Evolutionary conservation across 1,140 invertebrate species (phyloP).

Genomic region (Forficula auricularia): DNA sequence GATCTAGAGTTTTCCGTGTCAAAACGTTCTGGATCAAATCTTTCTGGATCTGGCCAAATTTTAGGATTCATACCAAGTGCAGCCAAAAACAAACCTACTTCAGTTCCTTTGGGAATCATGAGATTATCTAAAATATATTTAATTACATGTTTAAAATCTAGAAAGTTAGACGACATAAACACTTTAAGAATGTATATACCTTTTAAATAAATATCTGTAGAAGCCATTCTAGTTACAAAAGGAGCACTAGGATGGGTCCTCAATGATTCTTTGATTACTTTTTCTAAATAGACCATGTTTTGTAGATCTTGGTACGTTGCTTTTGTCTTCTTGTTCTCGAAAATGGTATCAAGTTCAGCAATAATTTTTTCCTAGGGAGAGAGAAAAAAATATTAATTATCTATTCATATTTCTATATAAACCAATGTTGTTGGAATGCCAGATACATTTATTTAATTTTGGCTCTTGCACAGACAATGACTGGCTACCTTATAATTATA

Average conservation of each 20-base stretch:
- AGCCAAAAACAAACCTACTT: constrained; percentile 17
- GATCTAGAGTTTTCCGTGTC: constrained; percentile 15
- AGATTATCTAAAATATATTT: constrained; percentile 1
- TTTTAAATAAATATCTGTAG: constrained; percentile 19
- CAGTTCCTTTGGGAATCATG: constrained; percentile 15
- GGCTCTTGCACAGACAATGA: too few relatives aligned
- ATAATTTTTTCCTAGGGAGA: constrained; percentile 37
- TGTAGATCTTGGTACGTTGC: constrained; percentile 31
- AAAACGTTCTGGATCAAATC: constrained; percentile 23
- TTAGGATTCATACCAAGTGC: constrained; percentile 18
- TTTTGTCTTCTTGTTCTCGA: constrained; percentile 26
- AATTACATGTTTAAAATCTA: too few relatives aligned
- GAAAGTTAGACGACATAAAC: too few relatives aligned
- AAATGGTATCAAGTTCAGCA: constrained; percentile 37
- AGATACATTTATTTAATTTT: too few relatives aligned
- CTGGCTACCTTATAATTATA: too few relatives aligned
- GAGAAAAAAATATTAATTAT: too few relatives aligned
- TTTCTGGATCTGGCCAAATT: constrained; percentile 13
- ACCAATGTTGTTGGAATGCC: too few relatives aligned
- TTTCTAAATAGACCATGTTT: constrained; percentile 41
- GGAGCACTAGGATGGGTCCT: constrained; percentile 45
- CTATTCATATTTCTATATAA: too few relatives aligned
- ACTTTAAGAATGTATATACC: not conserved
- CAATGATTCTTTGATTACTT: constrained; percentile 40
- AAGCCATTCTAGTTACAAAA: constrained; percentile 31